phyloP scores from a whole-genome alignment of 2,888 invertebrate species.

The Steinernema carpocapsae region DNA sequence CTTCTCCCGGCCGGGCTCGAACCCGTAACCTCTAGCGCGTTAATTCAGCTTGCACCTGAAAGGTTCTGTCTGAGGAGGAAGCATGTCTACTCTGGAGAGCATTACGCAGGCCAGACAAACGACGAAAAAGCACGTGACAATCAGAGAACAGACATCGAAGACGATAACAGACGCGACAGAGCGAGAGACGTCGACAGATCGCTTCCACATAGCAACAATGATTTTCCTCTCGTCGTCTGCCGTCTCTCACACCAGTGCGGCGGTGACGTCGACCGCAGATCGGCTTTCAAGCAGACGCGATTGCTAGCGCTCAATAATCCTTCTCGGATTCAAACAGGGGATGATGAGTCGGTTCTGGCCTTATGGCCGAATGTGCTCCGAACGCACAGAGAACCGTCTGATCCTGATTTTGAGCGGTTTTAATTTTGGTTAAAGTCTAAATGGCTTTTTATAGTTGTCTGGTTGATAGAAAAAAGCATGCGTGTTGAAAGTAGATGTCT shows the following conservation, averaged over 20 bases:
- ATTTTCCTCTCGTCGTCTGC: conserved; percentile 11
- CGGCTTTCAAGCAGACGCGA: neutral
- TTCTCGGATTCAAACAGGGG: conserved; percentile 29
- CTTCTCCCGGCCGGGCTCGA: too few relatives aligned
- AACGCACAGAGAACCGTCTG: conserved; percentile 29
- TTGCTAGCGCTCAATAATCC: conserved; percentile 11
- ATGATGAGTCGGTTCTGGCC: conserved; percentile 6
- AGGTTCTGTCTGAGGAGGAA: neutral
- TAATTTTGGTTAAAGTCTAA: neutral
- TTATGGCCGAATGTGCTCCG: conserved; percentile 29
- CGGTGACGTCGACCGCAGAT: neutral
- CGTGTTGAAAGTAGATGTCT: too few relatives aligned
- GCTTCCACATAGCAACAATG: neutral
- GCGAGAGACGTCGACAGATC: neutral
- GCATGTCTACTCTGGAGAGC: neutral
- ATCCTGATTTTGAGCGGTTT: conserved; percentile 15
- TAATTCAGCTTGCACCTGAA: too few relatives aligned
- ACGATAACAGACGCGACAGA: too few relatives aligned
- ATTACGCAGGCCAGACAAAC: too few relatives aligned
- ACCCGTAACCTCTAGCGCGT: too few relatives aligned
- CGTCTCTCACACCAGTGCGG: neutral
- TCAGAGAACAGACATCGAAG: too few relatives aligned
- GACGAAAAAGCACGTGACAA: too few relatives aligned
- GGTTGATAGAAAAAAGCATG: too few relatives aligned
- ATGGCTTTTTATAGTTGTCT: too few relatives aligned